Conservation (phyloP, 2,797 vertebrate genomes). For the Danio albolineatus region DNA sequence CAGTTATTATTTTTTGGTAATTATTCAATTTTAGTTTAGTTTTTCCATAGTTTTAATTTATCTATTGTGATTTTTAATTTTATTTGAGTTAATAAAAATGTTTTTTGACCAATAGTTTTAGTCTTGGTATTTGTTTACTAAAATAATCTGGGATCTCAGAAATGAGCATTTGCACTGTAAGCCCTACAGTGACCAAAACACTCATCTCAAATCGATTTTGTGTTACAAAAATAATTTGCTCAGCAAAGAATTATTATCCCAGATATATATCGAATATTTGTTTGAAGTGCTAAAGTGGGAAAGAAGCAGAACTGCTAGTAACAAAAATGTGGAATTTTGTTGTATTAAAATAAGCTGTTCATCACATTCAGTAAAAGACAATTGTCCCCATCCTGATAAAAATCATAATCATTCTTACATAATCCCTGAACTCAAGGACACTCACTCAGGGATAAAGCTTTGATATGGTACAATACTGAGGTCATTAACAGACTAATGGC, state of each 20-base stretch:
- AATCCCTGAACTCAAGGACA: slow-evolving; percentile 30
- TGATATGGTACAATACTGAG: slow-evolving; percentile 50
- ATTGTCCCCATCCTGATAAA: slow-evolving; percentile 23
- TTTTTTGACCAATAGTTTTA: no score
- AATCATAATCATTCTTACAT: slow-evolving; percentile 35
- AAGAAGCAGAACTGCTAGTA: not conserved
- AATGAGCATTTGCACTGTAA: no score
- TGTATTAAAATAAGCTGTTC: not conserved
- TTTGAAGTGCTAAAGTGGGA: not conserved
- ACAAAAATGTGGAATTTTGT: slow-evolving; percentile 3
- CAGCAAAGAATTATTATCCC: slow-evolving; percentile 60
- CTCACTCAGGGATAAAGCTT: slow-evolving; percentile 17
- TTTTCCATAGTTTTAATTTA: no score
- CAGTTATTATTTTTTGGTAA: no score
- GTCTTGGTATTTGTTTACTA: no score
- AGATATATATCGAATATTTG: slow-evolving; percentile 29
- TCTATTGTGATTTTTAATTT: no score
- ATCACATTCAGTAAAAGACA: slow-evolving; percentile 21
- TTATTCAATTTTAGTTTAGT: no score
- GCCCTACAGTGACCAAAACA: no score
- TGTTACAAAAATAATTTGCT: slow-evolving; percentile 65
- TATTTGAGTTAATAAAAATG: no score
- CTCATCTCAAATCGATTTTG: not conserved
- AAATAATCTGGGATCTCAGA: no score
- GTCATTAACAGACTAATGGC: slow-evolving; percentile 53